A percentile compares a stretch with the other conserved stretches of the same genome.
Conservation (phyloP, 2,888 invertebrate species). For the Eilema griseolum region DNA sequence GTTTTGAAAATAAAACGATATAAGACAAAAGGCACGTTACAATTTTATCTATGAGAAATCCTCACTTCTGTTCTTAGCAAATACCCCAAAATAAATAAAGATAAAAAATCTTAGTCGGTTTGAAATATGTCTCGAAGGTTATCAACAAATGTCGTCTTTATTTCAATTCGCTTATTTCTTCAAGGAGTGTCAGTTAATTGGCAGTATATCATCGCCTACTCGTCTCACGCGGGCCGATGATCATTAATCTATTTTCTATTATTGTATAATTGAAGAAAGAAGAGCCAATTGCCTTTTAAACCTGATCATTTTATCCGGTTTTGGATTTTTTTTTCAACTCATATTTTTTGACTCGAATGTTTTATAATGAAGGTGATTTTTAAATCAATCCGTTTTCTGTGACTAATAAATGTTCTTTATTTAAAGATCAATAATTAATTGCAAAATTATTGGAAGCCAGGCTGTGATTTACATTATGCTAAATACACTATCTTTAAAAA, state of each 20-base stretch:
- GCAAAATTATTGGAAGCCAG: background rate
- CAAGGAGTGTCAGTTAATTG: slow-evolving; percentile 50
- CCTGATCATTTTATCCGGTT: slow-evolving; percentile 18
- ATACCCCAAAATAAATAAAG: too few species aligned
- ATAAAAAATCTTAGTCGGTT: too few species aligned
- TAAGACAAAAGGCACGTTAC: too few species aligned
- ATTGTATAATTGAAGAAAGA: slow-evolving; percentile 27
- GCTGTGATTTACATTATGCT: background rate
- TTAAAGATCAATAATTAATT: background rate
- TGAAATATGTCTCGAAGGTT: slow-evolving; percentile 20
- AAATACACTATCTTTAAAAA: background rate
- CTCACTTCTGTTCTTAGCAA: too few species aligned
- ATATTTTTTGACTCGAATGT: background rate
- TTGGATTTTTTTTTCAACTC: background rate
- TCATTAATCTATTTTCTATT: slow-evolving; percentile 43
- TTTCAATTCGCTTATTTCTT: slow-evolving; percentile 55
- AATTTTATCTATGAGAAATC: too few species aligned
- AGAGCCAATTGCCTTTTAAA: slow-evolving; percentile 21
- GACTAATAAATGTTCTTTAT: background rate
- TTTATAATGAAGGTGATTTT: background rate
- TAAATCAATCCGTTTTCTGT: background rate
- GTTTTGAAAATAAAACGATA: too few species aligned
- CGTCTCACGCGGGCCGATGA: slow-evolving; percentile 30
- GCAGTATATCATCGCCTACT: slow-evolving; percentile 59
- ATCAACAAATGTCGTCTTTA: slow-evolving; percentile 32